phyloP scores from a whole-genome alignment of 2,113 vertebrate genomes.

The Eretmodus cyanostictus region DNA sequence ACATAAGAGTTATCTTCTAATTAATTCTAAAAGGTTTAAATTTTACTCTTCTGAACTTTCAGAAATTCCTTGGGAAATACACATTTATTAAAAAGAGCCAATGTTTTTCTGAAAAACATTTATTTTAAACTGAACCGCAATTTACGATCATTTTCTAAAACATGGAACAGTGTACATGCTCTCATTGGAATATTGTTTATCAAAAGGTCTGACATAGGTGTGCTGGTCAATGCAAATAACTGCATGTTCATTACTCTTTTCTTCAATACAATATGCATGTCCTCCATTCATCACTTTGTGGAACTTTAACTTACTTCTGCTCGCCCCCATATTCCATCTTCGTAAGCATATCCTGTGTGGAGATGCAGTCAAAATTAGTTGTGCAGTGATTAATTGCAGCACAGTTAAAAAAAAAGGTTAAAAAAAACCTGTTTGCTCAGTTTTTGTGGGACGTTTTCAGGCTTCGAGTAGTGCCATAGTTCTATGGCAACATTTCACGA shows the following conservation, averaged over 20 bases:
- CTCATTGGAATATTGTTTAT: neutral
- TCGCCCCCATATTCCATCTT: neutral
- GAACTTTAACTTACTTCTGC: neutral
- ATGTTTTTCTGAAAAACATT: neutral
- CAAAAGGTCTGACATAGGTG: neutral
- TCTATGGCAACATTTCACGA: rapidly evolving
- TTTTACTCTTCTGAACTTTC: neutral
- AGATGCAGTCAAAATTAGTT: neutral
- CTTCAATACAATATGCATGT: neutral
- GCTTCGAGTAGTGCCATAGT: rapidly evolving
- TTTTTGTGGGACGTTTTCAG: neutral
- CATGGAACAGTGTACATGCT: rapidly evolving
- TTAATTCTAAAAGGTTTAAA: neutral
- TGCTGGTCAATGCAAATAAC: rapidly evolving
- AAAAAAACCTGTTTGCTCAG: rapidly evolving
- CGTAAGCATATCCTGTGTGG: rapidly evolving
- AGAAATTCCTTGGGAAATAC: neutral
- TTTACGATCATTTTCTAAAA: neutral
- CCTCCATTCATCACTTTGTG: neutral
- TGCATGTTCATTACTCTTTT: neutral
- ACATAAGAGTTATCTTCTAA: rapidly evolving
- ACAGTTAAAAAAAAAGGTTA: rapidly evolving
- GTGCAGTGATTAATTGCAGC: rapidly evolving
- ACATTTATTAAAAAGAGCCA: neutral
- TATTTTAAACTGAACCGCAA: rapidly evolving